A percentile compares a stretch with the other conserved stretches of the same genome.
phyloP scores from a whole-genome alignment of 2,888 invertebrate genomes.

The Hypolimnas misippus region DNA sequence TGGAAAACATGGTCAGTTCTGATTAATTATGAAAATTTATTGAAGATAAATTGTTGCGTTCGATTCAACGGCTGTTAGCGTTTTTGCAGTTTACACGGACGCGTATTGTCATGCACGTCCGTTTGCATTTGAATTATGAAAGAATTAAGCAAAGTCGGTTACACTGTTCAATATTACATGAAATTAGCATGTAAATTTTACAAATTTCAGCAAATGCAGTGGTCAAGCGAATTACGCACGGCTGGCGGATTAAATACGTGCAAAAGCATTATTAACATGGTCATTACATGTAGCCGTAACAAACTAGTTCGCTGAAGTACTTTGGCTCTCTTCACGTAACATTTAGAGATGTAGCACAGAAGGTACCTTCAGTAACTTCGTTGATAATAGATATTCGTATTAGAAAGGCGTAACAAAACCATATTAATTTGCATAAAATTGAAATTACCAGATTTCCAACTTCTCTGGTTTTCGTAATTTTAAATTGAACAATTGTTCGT shows the following conservation, averaged over 20 bases:
- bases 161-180: constrained; percentile 33
- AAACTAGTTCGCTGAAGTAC: constrained; percentile 28
- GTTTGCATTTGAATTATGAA: constrained; percentile 24
- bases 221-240: constrained; percentile 7
- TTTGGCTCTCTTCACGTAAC: constrained; percentile 25
- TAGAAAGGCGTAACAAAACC: constrained; percentile 3
- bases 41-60: not conserved
- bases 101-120: not conserved
- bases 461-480: not conserved
- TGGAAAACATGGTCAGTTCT: not conserved
- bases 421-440: constrained; percentile 4
- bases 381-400: not conserved
- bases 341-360: not conserved
- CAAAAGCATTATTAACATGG: constrained; percentile 21
- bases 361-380: not conserved
- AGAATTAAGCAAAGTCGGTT: constrained; percentile 38
- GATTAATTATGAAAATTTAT: not conserved
- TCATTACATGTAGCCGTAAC: constrained; percentile 21
- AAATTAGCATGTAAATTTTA: constrained; percentile 40
- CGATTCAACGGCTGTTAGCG: not conserved
- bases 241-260: constrained; percentile 24
- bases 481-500: not conserved
- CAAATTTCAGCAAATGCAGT: constrained; percentile 25
- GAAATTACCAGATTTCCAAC: not conserved
- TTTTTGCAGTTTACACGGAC: not conserved